These are phyloP conservation scores for Danio kyathit DNA, from an alignment of 2,797 vertebrate genomes.

Conservation along the genomic window DNA sequence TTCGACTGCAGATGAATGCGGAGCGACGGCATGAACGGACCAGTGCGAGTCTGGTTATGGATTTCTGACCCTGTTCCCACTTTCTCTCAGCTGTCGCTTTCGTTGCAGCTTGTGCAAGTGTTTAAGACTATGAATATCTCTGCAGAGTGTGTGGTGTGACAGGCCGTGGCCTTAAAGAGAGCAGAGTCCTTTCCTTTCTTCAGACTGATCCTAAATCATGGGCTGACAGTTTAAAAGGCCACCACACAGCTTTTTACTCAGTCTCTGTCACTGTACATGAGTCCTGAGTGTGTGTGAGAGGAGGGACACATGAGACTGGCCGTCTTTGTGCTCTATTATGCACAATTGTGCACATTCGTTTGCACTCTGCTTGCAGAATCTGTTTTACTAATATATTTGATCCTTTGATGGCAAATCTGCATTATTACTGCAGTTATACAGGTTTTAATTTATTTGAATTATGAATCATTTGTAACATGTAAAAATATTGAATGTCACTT, in stretches of 20 bases:
- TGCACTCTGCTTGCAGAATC: background rate
- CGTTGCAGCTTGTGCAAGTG: background rate
- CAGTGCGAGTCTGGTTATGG: conserved; percentile 68
- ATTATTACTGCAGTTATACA: background rate
- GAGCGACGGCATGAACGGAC: conserved; percentile 64
- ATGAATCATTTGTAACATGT: too few species aligned
- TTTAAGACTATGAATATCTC: conserved; percentile 4
- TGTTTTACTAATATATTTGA: background rate
- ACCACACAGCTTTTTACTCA: conserved; percentile 69
- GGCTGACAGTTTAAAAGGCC: conserved; percentile 79
- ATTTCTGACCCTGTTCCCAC: conserved; percentile 61
- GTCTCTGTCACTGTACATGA: conserved; percentile 60
- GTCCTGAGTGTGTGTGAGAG: conserved; percentile 60
- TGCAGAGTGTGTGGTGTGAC: conserved; percentile 53
- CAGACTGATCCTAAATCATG: conserved; percentile 75
- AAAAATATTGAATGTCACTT: too few species aligned
- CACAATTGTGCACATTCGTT: background rate
- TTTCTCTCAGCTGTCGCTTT: conserved; percentile 29
- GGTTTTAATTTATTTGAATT: too few species aligned
- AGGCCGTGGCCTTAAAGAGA: conserved; percentile 63
- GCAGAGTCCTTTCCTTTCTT: conserved; percentile 58
- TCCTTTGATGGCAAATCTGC: background rate
- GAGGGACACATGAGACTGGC: conserved; percentile 48
- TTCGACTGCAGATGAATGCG: conserved; percentile 70
- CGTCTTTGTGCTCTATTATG: conserved; percentile 14